Evolutionary conservation across 2,888 invertebrate genomes (phyloP), one percentile per base, ranked within the genome.

Genomic region (Folsomia candida): DNA sequence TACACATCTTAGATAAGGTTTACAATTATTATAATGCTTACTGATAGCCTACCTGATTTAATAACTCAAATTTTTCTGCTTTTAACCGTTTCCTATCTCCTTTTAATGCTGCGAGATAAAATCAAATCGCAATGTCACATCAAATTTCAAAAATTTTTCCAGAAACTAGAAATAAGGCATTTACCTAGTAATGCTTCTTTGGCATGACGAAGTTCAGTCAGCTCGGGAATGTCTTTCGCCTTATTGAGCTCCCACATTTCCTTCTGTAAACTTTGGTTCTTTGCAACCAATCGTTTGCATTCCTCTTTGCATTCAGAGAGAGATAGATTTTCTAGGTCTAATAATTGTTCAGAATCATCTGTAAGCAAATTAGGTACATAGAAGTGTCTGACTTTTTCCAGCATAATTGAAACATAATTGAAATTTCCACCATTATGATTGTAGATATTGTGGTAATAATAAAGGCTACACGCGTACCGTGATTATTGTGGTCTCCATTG

Each of bases 51-150:
- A n/a, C n/a, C n/a, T n/a, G 95, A 82, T 91, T 92, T 80, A 96
- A 86, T 76, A 97, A 87, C 84, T 96, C 96, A 82, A 92, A 91
- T 85, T 95, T 95, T 85, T 97, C 96, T 18, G 93, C 91, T 85
- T 94, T 93, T 82, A 96, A 86, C 77, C 94, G 88, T 84, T 94
- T 93, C 74, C 94, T 88, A 84, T 97, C 96, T 72, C 91, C 89
- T 83, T 94, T 94, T 81, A 96, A 85, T 68, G 91, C 93, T 85
- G 81, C 3, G 37, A 9, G 37, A 14, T n/a, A n/a, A 14, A 37
- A 37, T 14, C 37, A 37, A 37, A 37, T 37, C 14, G 14, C 37
- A 37, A 37, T 14, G 37, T 37, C 4, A 9, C 37, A 37, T 37
- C 37, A 37, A 37, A 14, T 9, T 37, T 37, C 37, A 37, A 37